phyloP scores from a whole-genome alignment of 2,113 vertebrate species.

The Corvus moneduloides region DNA sequence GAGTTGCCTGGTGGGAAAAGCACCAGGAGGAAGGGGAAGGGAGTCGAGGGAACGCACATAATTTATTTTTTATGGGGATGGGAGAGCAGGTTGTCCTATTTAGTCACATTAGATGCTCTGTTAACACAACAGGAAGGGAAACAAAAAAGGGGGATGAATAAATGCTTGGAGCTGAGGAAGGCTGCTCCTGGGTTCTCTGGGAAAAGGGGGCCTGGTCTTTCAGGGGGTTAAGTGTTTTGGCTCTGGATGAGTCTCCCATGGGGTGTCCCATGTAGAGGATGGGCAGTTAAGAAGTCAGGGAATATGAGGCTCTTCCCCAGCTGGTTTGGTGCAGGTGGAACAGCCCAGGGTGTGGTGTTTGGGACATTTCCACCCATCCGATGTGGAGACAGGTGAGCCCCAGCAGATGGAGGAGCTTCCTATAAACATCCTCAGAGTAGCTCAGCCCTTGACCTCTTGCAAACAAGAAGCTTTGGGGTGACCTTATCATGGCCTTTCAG shows the following conservation, averaged over 20 bases:
- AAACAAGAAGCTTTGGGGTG: neutral
- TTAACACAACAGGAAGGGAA: slow-evolving; percentile 70
- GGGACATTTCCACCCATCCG: neutral
- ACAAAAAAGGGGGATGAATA: neutral
- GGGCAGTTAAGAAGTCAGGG: neutral
- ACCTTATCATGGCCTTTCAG: neutral
- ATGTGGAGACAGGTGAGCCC: neutral
- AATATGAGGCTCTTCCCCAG: neutral
- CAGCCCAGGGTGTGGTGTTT: neutral
- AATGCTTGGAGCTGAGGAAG: neutral
- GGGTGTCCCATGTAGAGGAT: neutral
- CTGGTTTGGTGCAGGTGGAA: neutral
- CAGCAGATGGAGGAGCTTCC: neutral
- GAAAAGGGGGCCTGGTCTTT: neutral
- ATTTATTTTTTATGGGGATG: slow-evolving; percentile 73
- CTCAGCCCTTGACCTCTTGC: neutral
- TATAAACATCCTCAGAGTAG: neutral
- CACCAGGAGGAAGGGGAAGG: neutral
- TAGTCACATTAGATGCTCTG: slow-evolving; percentile 80
- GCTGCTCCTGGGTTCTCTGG: neutral
- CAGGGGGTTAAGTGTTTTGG: slow-evolving; percentile 39
- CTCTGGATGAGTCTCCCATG: neutral
- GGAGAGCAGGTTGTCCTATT: slow-evolving; percentile 77
- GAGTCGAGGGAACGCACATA: slow-evolving; percentile 48
- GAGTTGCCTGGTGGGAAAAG: neutral